Base-by-base conservation (phyloP, 2,888 invertebrate genomes). In the Allygus modestus region DNA sequence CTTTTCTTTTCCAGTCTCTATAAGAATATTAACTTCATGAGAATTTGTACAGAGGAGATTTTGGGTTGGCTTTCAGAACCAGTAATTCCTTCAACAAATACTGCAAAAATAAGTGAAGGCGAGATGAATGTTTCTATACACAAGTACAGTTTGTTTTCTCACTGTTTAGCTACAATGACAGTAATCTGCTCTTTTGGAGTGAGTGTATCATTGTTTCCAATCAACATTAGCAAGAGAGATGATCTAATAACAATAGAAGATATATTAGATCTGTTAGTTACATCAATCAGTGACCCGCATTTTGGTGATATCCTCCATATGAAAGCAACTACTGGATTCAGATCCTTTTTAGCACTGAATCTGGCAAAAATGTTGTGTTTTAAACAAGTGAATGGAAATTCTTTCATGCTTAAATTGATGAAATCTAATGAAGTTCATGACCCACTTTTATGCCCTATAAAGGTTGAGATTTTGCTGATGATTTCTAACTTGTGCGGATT, bases 21-120 rank as follows among this genome's bases (percentile, higher is more conserved):
- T 28, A 75, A 77, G 20, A 84, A 84, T 61, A 61, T 26, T 17
- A 51, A 46, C 15, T 77, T 84, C 15, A 26, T 84, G 12, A 75
- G 46, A 31, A 75, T 84, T 20, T 46, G 73, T 31, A 46, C 73
- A 43, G 82, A 82, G 58, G 84, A 82, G 33, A 28, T 82, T 23
- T 46, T 82, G 15, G 41, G 33, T 7, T 84, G 84, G 84, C 31
- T 84, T 31, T 58, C 28, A 43, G 77, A 84, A 26, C 84, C 84
- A 65, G 41, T 58, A 37, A 33, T 84, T 20, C 71, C 65, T 20
- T 51, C 20, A 37, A 73, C 11, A 20, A 71, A 71, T 31, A 28
- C 12, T 54, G 46, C 33, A 23, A 75, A 77, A 46, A 61, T 28
- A 58, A 61, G 31, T 58, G 73, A 41, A 69, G 65, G 43, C 28